These are phyloP conservation scores for Toxotes lorentzi DNA, from an alignment of 2,797 vertebrate species.

Conservation along the genomic window DNA sequence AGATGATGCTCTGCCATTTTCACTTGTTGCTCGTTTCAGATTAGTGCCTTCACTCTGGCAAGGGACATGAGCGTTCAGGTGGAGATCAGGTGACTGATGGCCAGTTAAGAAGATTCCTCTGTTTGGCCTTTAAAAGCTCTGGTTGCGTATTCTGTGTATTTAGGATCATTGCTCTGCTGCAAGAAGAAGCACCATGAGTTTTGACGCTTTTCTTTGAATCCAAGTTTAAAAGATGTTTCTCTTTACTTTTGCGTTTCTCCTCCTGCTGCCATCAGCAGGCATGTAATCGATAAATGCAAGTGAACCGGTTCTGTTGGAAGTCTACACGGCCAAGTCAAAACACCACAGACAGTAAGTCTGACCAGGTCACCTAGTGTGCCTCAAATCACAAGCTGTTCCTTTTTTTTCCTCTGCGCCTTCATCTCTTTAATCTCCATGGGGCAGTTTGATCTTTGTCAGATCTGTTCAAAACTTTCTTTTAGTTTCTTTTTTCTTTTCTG, in stretches of 20 bases:
- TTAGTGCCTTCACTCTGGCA: neutral
- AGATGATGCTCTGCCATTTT: neutral
- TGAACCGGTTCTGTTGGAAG: neutral
- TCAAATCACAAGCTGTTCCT: conserved; percentile 7
- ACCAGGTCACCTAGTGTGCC: neutral
- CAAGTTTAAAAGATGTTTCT: neutral
- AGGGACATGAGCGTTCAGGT: neutral
- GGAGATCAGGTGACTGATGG: neutral
- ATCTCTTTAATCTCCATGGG: neutral
- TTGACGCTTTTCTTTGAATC: neutral
- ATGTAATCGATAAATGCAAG: neutral
- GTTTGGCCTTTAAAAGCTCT: neutral
- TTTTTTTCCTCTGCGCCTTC: conserved; percentile 5
- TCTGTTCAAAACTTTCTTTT: conserved; percentile 1
- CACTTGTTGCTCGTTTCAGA: neutral
- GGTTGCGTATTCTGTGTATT: neutral
- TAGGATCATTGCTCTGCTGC: neutral
- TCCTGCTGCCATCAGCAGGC: neutral
- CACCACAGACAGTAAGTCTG: conserved; percentile 5
- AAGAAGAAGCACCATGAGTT: neutral
- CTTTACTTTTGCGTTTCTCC: neutral
- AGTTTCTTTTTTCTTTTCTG: neutral
- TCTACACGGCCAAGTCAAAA: neutral
- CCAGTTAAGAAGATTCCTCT: neutral
- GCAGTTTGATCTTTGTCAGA: neutral